Percentiles rank a stretch among this genome's conserved stretches.
These are phyloP conservation scores for Columbina picui DNA, from an alignment of 2,113 vertebrate species.

Conservation along the genomic window DNA sequence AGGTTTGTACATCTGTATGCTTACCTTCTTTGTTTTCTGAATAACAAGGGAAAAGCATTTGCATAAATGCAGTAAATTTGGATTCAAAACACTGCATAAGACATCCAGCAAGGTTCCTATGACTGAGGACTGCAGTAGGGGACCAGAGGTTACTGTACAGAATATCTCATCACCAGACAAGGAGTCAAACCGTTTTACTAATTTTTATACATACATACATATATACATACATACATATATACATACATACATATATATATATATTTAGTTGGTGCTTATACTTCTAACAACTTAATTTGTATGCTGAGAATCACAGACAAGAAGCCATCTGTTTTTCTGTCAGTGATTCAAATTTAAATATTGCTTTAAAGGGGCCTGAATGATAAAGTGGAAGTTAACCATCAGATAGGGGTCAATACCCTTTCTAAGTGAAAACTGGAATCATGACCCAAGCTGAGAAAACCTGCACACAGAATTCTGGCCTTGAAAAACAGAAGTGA, in stretches of 20 bases:
- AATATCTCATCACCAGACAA: background rate
- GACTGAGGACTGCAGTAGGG: background rate
- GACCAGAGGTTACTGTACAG: background rate
- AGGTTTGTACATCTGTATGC: background rate
- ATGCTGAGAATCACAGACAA: background rate
- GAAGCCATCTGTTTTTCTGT: background rate
- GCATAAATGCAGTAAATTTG: background rate
- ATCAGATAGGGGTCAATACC: background rate
- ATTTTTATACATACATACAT: background rate
- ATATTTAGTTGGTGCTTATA: background rate
- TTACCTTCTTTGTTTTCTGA: background rate
- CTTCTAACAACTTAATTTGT: constrained; percentile 14
- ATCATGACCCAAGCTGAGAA: background rate
- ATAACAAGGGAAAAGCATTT: background rate
- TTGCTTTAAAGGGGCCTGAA: background rate
- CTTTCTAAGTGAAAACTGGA: background rate
- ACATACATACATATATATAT: background rate
- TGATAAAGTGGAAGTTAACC: background rate
- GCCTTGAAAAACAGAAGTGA: background rate
- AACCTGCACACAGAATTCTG: background rate
- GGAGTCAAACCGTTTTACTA: background rate
- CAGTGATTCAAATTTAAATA: background rate
- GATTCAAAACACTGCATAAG: background rate
- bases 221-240: background rate
- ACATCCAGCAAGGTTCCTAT: background rate